Percentiles rank a stretch among this genome's conserved stretches.
These are phyloP conservation scores for Euclidia mi DNA, from an alignment of 2,888 invertebrate genomes.

Conservation along the genomic window DNA sequence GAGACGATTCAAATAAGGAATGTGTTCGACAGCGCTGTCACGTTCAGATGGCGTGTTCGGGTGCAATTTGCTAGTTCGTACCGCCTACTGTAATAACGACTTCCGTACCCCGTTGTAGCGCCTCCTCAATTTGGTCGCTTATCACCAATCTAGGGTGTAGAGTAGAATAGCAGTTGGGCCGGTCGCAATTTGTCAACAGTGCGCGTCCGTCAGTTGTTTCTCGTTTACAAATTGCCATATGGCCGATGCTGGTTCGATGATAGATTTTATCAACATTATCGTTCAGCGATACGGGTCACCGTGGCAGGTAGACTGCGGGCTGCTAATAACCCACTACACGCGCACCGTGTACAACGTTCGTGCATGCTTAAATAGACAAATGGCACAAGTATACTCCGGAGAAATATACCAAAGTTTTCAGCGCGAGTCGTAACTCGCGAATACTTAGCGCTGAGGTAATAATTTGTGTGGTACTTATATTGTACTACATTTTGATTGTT, in stretches of 20 bases:
- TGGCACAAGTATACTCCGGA: conserved; percentile 61
- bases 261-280: conserved; percentile 39
- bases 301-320: not conserved
- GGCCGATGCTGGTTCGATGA: conserved; percentile 42
- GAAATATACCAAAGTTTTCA: conserved; percentile 72
- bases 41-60: conserved; percentile 88
- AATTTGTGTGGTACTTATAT: no score
- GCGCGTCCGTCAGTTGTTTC: conserved; percentile 73
- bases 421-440: conserved; percentile 74
- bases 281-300: conserved; percentile 5
- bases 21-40: conserved; percentile 89
- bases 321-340: conserved; percentile 7
- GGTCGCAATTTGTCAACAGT: conserved; percentile 85
- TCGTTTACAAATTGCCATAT: conserved; percentile 69
- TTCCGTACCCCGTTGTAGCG: conserved; percentile 89
- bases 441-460: no score
- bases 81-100: no score
- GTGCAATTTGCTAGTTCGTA: conserved; percentile 87
- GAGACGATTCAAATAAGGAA: conserved; percentile 87
- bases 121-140: conserved; percentile 90
- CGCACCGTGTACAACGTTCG: not conserved
- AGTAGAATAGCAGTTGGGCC: conserved; percentile 84
- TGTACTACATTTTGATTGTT: no score
- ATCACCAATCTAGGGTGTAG: conserved; percentile 88
- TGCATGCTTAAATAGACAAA: conserved; percentile 28